Evolutionary conservation across 1,140 invertebrate genomes (phyloP), one percentile per base, ranked within the genome.

Genomic region (Nymphalis io): DNA sequence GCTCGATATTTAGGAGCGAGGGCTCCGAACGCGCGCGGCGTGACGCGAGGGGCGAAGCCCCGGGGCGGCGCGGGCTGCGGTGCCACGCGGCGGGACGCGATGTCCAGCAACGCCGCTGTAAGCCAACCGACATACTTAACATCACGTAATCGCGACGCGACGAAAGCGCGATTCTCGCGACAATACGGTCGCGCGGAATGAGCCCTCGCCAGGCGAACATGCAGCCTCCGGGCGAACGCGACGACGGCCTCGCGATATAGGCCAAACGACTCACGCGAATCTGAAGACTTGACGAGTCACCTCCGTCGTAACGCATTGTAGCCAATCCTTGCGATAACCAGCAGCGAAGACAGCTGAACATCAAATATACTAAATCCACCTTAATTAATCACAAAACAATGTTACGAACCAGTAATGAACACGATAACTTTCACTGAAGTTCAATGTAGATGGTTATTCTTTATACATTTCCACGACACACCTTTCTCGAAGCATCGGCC

Each of bases 401-500:
- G 89, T 91, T 91, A 91, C 89, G 89, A 88, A 91, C 89, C 89
- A 90, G 89, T 84, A 86, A 76, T 79, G 81, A 79, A 90, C 87
- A 91, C 88, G 83, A 76, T 78, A 87, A 88, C 85, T 88, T 89
- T 87, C 88, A 89, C 88, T 82, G 88, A 82, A 85, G 85, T 87
- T 87, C 82, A 83, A 83, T 82, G 84, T 75, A 72, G 83, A 80
- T 73, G 83, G 77, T 72, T 74, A 80, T 73, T 84, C 82, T 81
- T 73, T 84, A 89, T 70, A 75, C 75, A 71, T 77, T 81, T 79
- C 80, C 80, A 83, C 84, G 89, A 88, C 89, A 89, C 87, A 83
- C 87, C 89, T 91, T 83, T 83, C 84, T 82, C 80, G 78, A 78
- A 80, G 77, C 77, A 85, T 83, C 89, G 82, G 87, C 89, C 89